These are phyloP conservation scores for Ibycter americanus DNA, from an alignment of 2,797 vertebrate species.

Conservation along the genomic window DNA sequence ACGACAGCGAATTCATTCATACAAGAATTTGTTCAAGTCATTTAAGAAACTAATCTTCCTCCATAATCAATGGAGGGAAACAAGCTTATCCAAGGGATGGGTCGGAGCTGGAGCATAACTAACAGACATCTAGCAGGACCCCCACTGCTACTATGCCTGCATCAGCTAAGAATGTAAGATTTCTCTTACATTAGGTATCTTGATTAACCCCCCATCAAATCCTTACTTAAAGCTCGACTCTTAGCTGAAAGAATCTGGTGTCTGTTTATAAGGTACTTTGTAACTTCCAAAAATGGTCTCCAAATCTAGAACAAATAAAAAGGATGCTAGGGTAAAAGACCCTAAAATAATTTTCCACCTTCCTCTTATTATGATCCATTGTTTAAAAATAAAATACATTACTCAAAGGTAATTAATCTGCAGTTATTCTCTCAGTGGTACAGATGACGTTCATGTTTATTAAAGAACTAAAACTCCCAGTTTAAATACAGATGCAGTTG, in stretches of 20 bases:
- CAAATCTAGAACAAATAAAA: background rate
- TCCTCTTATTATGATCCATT: background rate
- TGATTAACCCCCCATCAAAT: background rate
- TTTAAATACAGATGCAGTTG: background rate
- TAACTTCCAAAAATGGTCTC: background rate
- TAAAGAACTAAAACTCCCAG: background rate
- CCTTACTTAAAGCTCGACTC: background rate
- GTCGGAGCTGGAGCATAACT: background rate
- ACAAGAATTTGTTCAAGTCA: background rate
- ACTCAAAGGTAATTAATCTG: background rate
- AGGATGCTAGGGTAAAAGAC: background rate
- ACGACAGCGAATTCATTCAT: background rate
- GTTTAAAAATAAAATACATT: background rate
- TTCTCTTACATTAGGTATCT: background rate
- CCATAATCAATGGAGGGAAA: background rate
- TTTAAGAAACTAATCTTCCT: background rate
- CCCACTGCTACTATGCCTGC: background rate
- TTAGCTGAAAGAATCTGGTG: background rate
- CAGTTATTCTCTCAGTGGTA: background rate
- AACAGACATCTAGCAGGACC: background rate
- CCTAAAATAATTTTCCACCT: background rate
- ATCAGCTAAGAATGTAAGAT: background rate
- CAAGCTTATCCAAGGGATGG: background rate
- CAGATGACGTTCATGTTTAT: background rate
- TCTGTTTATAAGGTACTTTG: background rate